Evolutionary conservation across 2,113 vertebrate genomes (phyloP).

Genomic region (Maccullochella peelii): DNA sequence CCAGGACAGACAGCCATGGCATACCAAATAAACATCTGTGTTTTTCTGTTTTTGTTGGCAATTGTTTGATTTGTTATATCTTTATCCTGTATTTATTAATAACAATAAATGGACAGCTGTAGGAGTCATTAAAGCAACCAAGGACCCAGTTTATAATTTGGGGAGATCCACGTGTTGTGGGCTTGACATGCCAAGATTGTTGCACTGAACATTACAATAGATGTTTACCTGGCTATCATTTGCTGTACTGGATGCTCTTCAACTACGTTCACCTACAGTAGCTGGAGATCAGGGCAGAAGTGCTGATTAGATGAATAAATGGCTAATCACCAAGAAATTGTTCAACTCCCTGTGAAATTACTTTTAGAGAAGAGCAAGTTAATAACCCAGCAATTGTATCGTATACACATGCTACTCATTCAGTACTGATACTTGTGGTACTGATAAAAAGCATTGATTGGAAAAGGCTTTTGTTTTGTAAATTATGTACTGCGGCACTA

Average conservation of each 20-base stretch:
- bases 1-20: too few relatives aligned
- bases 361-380: background rate
- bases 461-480: too few relatives aligned
- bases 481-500: background rate
- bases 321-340: background rate
- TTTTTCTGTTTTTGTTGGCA: too few relatives aligned
- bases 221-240: background rate
- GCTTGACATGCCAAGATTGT: background rate
- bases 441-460: too few relatives aligned
- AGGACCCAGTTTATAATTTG: background rate
- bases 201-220: background rate
- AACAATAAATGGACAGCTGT: background rate
- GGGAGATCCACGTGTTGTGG: background rate
- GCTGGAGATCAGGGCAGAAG: background rate
- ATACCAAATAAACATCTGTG: too few relatives aligned
- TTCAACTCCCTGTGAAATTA: background rate
- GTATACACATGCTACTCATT: too few relatives aligned
- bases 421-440: too few relatives aligned
- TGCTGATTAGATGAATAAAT: background rate
- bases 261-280: background rate
- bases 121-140: background rate
- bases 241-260: background rate
- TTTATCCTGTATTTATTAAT: background rate
- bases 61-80: too few relatives aligned
- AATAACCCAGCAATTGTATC: background rate